phyloP scores from a whole-genome alignment of 1,140 invertebrate genomes.

The Pseudobourletiella spinata region DNA sequence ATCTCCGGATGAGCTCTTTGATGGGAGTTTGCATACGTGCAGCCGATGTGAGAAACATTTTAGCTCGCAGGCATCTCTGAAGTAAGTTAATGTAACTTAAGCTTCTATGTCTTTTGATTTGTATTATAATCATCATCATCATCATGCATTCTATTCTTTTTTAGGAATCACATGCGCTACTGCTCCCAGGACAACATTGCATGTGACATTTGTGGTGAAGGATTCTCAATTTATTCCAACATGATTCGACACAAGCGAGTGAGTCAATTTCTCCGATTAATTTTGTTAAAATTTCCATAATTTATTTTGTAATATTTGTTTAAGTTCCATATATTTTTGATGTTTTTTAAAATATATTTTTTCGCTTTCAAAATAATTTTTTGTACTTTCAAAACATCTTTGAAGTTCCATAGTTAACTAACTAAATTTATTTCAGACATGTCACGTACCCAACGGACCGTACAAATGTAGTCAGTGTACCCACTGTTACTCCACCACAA shows the following conservation, averaged over 20 bases:
- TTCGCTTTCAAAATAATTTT: too few relatives aligned
- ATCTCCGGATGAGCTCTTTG: too few relatives aligned
- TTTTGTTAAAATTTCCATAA: background rate
- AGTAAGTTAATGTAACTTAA: background rate
- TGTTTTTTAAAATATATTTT: background rate
- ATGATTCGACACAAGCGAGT: constrained; percentile 2
- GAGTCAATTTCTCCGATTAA: background rate
- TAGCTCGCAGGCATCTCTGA: background rate
- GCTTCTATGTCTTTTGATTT: background rate
- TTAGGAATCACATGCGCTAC: background rate
- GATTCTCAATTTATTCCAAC: constrained; percentile 3
- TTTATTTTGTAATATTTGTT: background rate
- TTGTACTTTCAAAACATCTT: too few relatives aligned
- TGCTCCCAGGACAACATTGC: background rate
- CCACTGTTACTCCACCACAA: background rate
- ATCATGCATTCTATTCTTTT: too few relatives aligned
- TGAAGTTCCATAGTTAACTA: too few relatives aligned
- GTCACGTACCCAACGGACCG: constrained; percentile 1
- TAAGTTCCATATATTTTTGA: background rate
- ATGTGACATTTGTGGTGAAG: background rate
- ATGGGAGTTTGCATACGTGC: background rate
- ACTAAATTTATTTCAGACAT: too few relatives aligned
- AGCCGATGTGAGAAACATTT: background rate
- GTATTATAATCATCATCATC: too few relatives aligned
- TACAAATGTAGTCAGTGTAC: constrained; percentile 1